Conservation (phyloP, 2,113 vertebrate species). For the Mohoua ochrocephala region DNA sequence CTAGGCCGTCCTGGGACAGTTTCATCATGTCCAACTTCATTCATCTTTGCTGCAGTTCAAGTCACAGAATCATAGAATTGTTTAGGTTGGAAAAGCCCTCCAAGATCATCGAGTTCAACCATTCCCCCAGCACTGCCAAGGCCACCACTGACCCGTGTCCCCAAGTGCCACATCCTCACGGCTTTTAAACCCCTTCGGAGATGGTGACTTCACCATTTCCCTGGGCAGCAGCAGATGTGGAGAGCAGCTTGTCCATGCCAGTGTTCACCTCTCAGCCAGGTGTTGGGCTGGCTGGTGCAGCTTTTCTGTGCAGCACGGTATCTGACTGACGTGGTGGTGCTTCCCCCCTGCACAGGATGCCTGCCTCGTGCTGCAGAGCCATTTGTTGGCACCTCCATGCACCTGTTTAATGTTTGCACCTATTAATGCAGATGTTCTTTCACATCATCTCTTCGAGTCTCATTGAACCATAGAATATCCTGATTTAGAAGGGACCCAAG, state of each 20-base stretch:
- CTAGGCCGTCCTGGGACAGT: background rate
- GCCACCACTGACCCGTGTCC: background rate
- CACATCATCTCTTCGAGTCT: background rate
- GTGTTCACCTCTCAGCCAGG: background rate
- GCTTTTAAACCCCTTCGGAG: background rate
- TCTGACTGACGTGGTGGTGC: background rate
- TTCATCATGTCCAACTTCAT: background rate
- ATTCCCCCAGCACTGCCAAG: background rate
- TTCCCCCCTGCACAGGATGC: no score
- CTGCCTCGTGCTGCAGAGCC: accelerated
- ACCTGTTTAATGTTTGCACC: background rate
- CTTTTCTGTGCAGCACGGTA: accelerated
- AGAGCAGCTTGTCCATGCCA: background rate
- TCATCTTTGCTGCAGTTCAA: background rate
- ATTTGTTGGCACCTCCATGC: background rate
- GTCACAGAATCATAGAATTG: background rate
- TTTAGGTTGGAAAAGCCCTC: background rate
- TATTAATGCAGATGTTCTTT: background rate
- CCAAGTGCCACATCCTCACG: background rate
- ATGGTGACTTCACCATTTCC: background rate
- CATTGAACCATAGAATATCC: background rate
- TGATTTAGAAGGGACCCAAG: background rate
- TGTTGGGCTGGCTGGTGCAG: background rate
- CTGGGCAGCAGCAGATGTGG: background rate
- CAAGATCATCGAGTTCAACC: background rate